phyloP scores from a whole-genome alignment of 2,888 invertebrate genomes.

The Synergus umbraculus region DNA sequence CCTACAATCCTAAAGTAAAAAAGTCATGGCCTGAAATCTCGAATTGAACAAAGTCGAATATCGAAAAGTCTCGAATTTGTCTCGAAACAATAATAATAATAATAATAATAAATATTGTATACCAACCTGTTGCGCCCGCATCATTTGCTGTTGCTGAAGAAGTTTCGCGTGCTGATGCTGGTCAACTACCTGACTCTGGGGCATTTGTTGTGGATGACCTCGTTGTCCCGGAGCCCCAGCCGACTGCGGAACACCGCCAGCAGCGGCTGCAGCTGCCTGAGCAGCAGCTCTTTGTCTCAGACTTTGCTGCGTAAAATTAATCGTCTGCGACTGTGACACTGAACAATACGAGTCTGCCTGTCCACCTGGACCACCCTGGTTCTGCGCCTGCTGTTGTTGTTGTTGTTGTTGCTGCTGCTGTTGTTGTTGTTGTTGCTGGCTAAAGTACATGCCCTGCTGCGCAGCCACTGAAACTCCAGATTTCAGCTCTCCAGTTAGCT shows the following conservation, averaged over 20 bases:
- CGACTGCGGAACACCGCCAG: slow-evolving; percentile 73
- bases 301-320: slow-evolving; percentile 89
- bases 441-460: slow-evolving; percentile 90
- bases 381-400: slow-evolving; percentile 65
- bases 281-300: slow-evolving; percentile 81
- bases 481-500: slow-evolving; percentile 85
- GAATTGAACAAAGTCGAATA: too few relatives aligned
- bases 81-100: too few relatives aligned
- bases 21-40: too few relatives aligned
- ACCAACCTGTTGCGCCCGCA: slow-evolving; percentile 74
- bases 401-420: too few relatives aligned
- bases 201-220: slow-evolving; percentile 73
- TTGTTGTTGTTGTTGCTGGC: slow-evolving; percentile 59
- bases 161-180: slow-evolving; percentile 84
- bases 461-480: slow-evolving; percentile 89
- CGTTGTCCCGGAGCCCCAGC: slow-evolving; percentile 57
- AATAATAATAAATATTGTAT: neutral
- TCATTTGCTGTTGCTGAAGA: slow-evolving; percentile 82
- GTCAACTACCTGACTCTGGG: slow-evolving; percentile 71
- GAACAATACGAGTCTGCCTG: slow-evolving; percentile 83
- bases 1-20: slow-evolving; percentile 18
- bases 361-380: slow-evolving; percentile 58
- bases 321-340: slow-evolving; percentile 90
- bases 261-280: slow-evolving; percentile 74
- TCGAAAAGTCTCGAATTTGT: too few relatives aligned